phyloP scores from a whole-genome alignment of 2,888 invertebrate species.

The Frankliniella intonsa region DNA sequence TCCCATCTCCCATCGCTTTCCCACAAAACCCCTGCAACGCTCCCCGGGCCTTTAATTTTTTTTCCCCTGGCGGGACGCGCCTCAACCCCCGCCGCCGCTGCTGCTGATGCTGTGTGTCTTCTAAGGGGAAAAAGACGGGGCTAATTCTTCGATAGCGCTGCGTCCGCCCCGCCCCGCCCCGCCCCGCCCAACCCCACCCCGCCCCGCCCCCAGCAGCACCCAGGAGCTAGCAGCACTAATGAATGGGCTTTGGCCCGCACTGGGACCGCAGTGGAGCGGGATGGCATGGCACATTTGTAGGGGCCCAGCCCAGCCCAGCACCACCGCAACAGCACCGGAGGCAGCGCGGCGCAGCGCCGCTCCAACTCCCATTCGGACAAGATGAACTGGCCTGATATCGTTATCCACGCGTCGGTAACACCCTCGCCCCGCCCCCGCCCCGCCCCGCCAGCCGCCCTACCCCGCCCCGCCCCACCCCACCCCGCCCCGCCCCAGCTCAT shows the following conservation, averaged over 20 bases:
- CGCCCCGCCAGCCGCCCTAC: neutral
- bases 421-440: neutral
- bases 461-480: neutral
- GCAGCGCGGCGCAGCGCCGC: neutral
- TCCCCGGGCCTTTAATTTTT: too few species aligned
- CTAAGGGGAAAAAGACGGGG: neutral
- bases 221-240: too few species aligned
- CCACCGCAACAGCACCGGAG: neutral
- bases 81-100: too few species aligned
- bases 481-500: neutral
- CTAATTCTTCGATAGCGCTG: neutral
- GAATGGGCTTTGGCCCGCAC: neutral
- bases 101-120: too few species aligned
- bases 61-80: neutral
- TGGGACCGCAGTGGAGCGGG: neutral
- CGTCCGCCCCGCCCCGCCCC: too few species aligned
- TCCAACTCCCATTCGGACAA: conserved; percentile 22
- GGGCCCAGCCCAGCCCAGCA: neutral
- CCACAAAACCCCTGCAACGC: neutral
- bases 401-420: conserved; percentile 11
- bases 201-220: too few species aligned
- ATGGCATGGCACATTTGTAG: too few species aligned
- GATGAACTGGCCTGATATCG: conserved; percentile 22
- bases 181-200: too few species aligned
- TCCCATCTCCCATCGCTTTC: neutral